Evolutionary conservation across 2,113 vertebrate genomes (phyloP).

Genomic region (Platysternon megacephalum): DNA sequence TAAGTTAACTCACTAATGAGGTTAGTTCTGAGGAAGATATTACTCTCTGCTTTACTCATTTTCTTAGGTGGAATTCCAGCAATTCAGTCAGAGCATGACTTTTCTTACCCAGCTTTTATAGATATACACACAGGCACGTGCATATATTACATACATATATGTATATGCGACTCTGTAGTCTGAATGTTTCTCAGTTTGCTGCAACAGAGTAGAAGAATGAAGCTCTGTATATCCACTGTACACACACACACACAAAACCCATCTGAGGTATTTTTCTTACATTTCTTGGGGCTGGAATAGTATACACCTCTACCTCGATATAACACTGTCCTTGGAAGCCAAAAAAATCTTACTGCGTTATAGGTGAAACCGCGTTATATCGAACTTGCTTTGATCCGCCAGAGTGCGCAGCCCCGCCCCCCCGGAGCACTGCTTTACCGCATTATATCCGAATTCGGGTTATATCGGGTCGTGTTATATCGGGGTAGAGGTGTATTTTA

Average conservation of each 20-base stretch:
- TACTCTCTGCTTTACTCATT: neutral
- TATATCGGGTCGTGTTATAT: no score
- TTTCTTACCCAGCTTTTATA: neutral
- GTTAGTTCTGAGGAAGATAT: neutral
- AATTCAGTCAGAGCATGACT: neutral
- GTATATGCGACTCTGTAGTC: neutral
- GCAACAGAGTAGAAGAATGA: neutral
- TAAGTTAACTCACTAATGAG: neutral
- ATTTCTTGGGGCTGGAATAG: conserved; percentile 14
- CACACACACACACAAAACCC: neutral
- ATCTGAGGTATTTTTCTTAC: neutral
- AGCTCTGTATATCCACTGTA: neutral
- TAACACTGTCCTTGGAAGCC: no score
- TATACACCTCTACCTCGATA: no score
- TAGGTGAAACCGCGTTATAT: no score
- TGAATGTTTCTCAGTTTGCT: neutral
- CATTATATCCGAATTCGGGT: no score
- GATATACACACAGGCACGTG: neutral
- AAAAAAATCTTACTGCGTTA: no score
- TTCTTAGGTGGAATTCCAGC: neutral
- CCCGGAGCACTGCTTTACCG: no score
- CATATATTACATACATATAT: neutral
- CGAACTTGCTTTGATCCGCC: no score
- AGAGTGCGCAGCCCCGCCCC: no score
- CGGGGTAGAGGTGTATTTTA: no score